Conservation (phyloP, 1,140 invertebrate species). For the Heliothis virescens region DNA sequence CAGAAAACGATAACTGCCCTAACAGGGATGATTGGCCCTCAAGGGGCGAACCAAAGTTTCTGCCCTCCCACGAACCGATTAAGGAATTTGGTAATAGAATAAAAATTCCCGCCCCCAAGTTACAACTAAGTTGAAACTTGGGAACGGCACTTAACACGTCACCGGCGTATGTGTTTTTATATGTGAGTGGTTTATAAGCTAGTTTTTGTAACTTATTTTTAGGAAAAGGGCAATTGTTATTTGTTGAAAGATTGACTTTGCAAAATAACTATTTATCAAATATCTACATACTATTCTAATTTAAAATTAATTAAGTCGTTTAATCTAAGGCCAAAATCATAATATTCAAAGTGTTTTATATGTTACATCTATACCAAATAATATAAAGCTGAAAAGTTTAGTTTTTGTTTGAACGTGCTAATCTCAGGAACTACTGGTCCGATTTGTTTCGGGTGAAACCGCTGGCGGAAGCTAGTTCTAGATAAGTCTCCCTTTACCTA, state of each 20-base stretch:
- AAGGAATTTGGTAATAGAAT: constrained; percentile 53
- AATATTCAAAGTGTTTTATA: no score
- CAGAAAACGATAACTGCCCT: constrained; percentile 50
- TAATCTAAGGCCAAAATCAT: no score
- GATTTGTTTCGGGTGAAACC: no score
- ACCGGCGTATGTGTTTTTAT: constrained; percentile 25
- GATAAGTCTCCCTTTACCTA: neutral
- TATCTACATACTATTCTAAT: no score
- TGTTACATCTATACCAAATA: no score
- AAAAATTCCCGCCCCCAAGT: constrained; percentile 43
- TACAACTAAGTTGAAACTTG: constrained; percentile 18
- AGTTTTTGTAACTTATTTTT: neutral
- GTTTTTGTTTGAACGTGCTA: no score
- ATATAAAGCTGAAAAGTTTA: no score
- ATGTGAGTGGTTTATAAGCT: neutral
- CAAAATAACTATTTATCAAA: no score
- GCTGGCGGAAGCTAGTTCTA: no score
- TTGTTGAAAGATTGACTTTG: neutral
- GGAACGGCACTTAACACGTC: neutral
- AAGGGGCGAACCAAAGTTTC: constrained; percentile 42
- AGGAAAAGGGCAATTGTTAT: neutral
- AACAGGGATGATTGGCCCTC: constrained; percentile 51
- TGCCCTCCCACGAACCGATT: constrained; percentile 43
- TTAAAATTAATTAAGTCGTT: no score
- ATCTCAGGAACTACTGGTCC: no score